Base-by-base conservation (phyloP, 2,113 vertebrate genomes). In the Octodon degus region DNA sequence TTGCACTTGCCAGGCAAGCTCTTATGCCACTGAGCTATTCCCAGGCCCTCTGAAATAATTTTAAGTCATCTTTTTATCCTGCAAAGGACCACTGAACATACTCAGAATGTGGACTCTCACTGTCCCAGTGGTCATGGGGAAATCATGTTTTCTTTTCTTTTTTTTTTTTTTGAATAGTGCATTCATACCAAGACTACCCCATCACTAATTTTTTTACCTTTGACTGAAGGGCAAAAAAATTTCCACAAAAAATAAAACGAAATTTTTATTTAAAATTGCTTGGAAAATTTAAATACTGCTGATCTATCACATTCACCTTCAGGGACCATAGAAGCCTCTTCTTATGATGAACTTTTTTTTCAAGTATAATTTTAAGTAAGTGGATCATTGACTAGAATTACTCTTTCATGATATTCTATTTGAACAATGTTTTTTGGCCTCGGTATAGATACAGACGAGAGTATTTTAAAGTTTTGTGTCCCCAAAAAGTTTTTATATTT, bases 351-450 rank as follows among this genome's bases (percentile, higher is more conserved):
- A 67, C 67, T 90, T 94, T 79, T 65, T 30, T 72, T 55, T 65
- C 13, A 86, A 50, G 58, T 79, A 81, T 72, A 63, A 62, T 70
- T 91, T 90, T 91, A 84, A 68, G 6, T 76, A 92, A 63, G 4
- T 76, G 40, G 43, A 81, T 87, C 22, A 34, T 1, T 65, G n/a
- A 55, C 10, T 65, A 76, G 22, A 14, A 79, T 37, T 93, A 72
- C 82, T 91, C 47, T 79, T 88, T 87, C 62, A 76, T 80, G 20
- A 74, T 60, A 95, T 86, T 88, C 50, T 62, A 68, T 80, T 82
- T 92, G 20, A 94, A 67, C 90, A 12, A 32, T 9, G 5, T 80
- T 95, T 91, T 91, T 16, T 82, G 27, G 17, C 86, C 17, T 72
- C 30, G 86, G 82, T 68, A 92, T 13, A 11, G 19, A n/a, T 17